phyloP scores from a whole-genome alignment of 2,113 vertebrate genomes.

The Daubentonia madagascariensis region DNA sequence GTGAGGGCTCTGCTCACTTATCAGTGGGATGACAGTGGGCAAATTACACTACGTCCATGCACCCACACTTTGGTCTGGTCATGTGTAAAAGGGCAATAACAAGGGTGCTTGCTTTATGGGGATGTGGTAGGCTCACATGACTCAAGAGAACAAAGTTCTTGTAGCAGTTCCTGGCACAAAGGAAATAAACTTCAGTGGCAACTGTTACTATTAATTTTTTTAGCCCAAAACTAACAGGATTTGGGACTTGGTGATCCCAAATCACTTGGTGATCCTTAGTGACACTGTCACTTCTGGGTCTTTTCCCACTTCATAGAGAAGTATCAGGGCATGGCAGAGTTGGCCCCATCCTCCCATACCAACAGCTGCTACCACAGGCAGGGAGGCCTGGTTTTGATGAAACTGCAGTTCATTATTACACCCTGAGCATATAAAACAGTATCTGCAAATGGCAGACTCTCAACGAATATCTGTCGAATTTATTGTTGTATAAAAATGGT shows the following conservation, averaged over 20 bases:
- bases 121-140: accelerated
- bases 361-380: neutral
- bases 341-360: neutral
- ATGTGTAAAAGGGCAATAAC: too few species aligned
- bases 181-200: too few species aligned
- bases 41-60: accelerated
- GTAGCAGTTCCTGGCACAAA: neutral
- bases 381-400: neutral
- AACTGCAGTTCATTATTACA: accelerated
- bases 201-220: neutral
- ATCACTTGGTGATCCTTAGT: too few species aligned
- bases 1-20: neutral
- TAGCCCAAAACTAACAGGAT: neutral
- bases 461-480: neutral
- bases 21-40: neutral
- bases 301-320: neutral
- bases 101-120: accelerated
- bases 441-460: neutral
- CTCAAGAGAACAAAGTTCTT: neutral
- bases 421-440: too few species aligned
- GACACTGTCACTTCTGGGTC: too few species aligned
- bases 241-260: too few species aligned
- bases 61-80: neutral
- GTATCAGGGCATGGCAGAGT: neutral
- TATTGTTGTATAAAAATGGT: neutral